phyloP scores from a whole-genome alignment of 2,888 invertebrate species.

The Campoplex capitator region DNA sequence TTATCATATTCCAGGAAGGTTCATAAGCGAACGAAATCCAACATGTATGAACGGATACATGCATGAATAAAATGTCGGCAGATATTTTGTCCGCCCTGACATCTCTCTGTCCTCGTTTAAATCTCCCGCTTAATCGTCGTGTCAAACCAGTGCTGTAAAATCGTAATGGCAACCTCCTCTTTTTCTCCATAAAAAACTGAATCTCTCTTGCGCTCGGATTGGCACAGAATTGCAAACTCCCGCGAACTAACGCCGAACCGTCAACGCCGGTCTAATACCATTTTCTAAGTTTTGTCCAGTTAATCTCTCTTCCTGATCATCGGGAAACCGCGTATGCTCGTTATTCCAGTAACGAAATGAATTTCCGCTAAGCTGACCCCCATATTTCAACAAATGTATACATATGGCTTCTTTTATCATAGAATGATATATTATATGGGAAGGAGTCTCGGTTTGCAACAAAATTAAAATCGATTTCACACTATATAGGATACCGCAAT shows the following conservation, averaged over 20 bases:
- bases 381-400: too few species aligned
- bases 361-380: too few species aligned
- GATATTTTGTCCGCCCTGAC: conserved; percentile 47
- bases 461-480: too few species aligned
- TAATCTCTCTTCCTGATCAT: neutral
- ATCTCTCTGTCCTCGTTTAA: conserved; percentile 75
- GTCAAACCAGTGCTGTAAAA: conserved; percentile 83
- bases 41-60: conserved; percentile 2
- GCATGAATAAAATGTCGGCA: conserved; percentile 20
- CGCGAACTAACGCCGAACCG: neutral
- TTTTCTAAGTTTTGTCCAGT: neutral
- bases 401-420: too few species aligned
- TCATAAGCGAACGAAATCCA: conserved; percentile 51
- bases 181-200: conserved; percentile 1
- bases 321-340: neutral
- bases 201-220: neutral
- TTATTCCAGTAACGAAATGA: neutral
- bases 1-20: conserved; percentile 73
- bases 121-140: conserved; percentile 83
- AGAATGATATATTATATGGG: too few species aligned
- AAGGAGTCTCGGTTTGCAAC: too few species aligned
- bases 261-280: neutral
- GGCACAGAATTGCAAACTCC: neutral
- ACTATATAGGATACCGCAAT: too few species aligned
- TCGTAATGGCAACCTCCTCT: conserved; percentile 49